Base-by-base conservation (phyloP, 1,140 invertebrate genomes). In the Polypedilum vanderplanki region DNA sequence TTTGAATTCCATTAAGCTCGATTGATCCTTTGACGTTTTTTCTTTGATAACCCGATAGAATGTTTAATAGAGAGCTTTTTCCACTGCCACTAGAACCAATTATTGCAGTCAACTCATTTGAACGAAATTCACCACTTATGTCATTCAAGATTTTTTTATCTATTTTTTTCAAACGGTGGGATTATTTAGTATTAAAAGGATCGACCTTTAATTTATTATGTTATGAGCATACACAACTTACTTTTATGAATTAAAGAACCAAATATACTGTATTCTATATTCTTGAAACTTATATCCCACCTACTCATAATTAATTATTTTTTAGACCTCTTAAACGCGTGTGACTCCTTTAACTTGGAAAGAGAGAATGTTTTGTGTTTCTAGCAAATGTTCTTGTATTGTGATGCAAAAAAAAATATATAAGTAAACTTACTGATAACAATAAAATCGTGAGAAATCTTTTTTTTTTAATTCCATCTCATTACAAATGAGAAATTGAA, bases 1-100 rank as follows among this genome's bases (percentile, higher is more conserved):
- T 85, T 8, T 87, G 81, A n/a, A 84, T 84, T 1, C 90, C 92
- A 79, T 96, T 95, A 0, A 94, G 81, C 33, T 80, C 85, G 88
- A 88, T 78, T 77, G 82, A 76, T 84, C 89, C 80, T 22, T 73
- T 18, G n/a, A 75, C 41, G 18, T 73, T 75, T 17, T 24, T 22
- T n/a, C 17, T 46, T 57, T 85, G 87, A 79, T 90, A 93, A 76
- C 91, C 91, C 7, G 91, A 88, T 40, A 93, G 82, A 76, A 93
- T 89, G 78, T 93, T 90, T 76, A 93, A 85, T 17, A 93, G 83
- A 0, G 93, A 93, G n/a, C 91, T 93, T 83, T 96, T 96, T 15
- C 93, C 94, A 33, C 93, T 93, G 12, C 94, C 94, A 0, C 92
- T 94, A 0, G 93, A 93, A 7, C 94, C 91, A 79, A 93, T 86